Evolutionary conservation across 35 echinoderm and acorn worm genomes (phyloP), one percentile per base, ranked within the genome.

Genomic region (Patiria miniata): DNA sequence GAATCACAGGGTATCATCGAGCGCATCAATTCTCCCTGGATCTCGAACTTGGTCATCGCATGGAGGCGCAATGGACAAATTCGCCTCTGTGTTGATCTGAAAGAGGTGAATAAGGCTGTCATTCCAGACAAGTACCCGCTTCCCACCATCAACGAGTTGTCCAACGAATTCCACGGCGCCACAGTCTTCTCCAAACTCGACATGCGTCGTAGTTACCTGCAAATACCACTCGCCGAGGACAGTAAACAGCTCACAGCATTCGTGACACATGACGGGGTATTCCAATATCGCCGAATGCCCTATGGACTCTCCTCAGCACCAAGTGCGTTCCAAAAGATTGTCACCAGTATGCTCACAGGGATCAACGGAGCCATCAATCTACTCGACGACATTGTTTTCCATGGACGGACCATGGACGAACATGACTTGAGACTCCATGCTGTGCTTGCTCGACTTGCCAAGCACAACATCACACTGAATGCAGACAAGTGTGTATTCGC

Each of bases 401-500:
- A 42, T 30, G 44, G 44, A 19, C 39, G 38, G 12, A 52, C 39
- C 40, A 39, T 36, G 19, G 81, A 73, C 32, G 81, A 58, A 26
- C 78, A 82, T 61, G 14, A 83, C 51, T 26, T 29, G 28, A 8
- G 30, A 52, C 23, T 52, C 36, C 53, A 37, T 39, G 36, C 36
- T 47, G 51, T 61, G 5, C 58, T 84, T 44, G 28, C 26, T 0
- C 82, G 82, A 10, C 39, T 85, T 7, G 0, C 36, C 32, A 39
- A 86, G 32, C 50, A 30, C 40, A 65, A 47, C 32, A 78, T 91
- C 23, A 83, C 81, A 2, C 59, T 90, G 19, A 90, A 91, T 77
- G 37, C 26, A 34, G 90, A 86, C 19, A 91, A 91, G 44, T 91
- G 83, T 55, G 44, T n/a, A 21, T 91, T 91, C 47, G 52, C 37